Evolutionary conservation across 2,113 vertebrate species (phyloP).

Genomic region (Semnopithecus entellus): DNA sequence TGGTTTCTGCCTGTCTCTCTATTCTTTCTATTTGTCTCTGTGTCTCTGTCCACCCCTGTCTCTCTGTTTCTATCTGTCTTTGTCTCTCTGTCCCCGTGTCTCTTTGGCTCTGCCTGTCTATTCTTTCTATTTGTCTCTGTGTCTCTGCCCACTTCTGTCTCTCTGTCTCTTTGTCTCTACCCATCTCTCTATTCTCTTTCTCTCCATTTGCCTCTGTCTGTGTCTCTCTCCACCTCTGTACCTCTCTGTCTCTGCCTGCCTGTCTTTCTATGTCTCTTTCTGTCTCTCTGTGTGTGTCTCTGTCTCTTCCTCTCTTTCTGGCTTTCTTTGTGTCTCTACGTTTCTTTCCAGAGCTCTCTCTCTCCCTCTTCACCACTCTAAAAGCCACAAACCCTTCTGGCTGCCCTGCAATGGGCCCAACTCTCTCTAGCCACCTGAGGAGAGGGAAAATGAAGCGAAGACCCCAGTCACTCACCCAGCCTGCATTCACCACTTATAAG

Average conservation of each 20-base stretch:
- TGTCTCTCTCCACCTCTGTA: not conserved
- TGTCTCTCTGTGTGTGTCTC: not conserved
- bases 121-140: not conserved
- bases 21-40: not conserved
- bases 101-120: too few relatives aligned
- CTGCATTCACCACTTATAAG: fast-evolving
- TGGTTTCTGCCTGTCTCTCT: not conserved
- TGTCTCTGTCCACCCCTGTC: not conserved
- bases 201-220: not conserved
- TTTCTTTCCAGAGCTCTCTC: fast-evolving
- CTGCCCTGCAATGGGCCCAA: not conserved
- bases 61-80: not conserved
- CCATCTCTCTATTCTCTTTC: not conserved
- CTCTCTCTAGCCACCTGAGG: not conserved
- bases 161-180: too few relatives aligned
- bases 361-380: not conserved
- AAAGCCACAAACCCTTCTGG: not conserved
- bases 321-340: not conserved
- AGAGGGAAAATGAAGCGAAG: too few relatives aligned
- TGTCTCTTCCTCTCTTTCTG: not conserved
- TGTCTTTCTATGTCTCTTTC: not conserved
- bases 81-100: not conserved
- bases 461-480: not conserved
- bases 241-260: not conserved
- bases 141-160: not conserved